A percentile compares a stretch with the other conserved stretches of the same genome.
These are phyloP conservation scores for Pao palembangensis DNA, from an alignment of 2,113 vertebrate species.

Conservation along the genomic window DNA sequence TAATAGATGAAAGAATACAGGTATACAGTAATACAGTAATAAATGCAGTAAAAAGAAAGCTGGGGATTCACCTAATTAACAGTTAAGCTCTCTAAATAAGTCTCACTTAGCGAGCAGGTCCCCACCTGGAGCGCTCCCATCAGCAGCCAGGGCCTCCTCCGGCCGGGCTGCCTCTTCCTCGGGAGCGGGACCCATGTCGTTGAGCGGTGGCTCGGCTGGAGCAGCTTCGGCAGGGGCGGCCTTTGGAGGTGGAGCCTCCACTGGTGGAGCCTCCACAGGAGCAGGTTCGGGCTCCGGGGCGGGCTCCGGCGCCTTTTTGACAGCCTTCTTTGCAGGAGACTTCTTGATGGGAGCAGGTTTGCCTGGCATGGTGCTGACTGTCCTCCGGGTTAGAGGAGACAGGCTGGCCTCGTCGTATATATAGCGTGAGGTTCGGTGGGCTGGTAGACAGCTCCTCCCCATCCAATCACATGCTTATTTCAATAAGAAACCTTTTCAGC, in stretches of 20 bases:
- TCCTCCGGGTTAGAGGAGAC: conserved; percentile 27
- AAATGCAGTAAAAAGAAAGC: no score
- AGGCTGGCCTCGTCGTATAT: conserved; percentile 47
- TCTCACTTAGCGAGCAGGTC: neutral
- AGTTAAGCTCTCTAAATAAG: no score
- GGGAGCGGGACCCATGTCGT: neutral
- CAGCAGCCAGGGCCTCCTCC: conserved; percentile 21
- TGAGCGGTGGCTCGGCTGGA: neutral
- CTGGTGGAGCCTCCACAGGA: conserved; percentile 19
- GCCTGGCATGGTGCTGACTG: conserved; percentile 51
- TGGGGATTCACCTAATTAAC: no score
- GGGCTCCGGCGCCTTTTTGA: conserved; percentile 44
- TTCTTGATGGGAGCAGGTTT: conserved; percentile 67
- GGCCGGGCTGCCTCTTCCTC: conserved; percentile 3
- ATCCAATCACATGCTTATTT: conserved; percentile 13
- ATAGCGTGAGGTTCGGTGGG: conserved; percentile 20
- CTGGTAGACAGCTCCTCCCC: conserved; percentile 30
- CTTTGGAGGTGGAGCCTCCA: conserved; percentile 31
- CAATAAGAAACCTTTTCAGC: neutral
- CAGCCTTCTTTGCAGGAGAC: conserved; percentile 63
- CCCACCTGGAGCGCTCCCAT: conserved; percentile 50
- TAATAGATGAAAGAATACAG: neutral
- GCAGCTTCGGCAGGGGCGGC: conserved; percentile 28
- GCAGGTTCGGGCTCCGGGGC: conserved; percentile 31
- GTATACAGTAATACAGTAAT: neutral